Conservation (phyloP, 1,140 invertebrate genomes). For the Lithobius niger region DNA sequence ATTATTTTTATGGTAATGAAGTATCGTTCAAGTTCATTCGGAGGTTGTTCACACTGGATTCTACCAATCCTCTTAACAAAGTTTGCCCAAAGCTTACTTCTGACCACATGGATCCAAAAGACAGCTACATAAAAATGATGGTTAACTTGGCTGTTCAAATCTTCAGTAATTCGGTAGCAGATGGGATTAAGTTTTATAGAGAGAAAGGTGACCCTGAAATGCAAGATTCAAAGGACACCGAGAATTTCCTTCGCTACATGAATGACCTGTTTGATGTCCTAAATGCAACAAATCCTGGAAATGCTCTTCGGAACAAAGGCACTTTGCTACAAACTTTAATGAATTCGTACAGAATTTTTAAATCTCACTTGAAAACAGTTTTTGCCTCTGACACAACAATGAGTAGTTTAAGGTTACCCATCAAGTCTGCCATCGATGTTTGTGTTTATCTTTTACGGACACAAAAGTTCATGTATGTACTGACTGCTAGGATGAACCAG, state of each 20-base stretch:
- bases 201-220: not conserved
- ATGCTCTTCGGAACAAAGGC: not conserved
- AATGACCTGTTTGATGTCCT: conserved; percentile 2
- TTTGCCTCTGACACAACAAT: not conserved
- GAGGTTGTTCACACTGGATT: too few relatives aligned
- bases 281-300: not conserved
- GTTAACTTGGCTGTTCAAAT: too few relatives aligned
- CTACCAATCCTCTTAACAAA: not conserved
- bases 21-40: too few relatives aligned
- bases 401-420: not conserved
- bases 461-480: not conserved
- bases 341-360: not conserved
- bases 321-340: not conserved
- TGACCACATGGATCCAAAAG: not conserved
- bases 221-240: not conserved
- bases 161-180: too few relatives aligned
- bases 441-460: not conserved
- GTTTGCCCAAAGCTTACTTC: not conserved
- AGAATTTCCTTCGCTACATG: not conserved
- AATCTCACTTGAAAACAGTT: not conserved
- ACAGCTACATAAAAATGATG: not conserved
- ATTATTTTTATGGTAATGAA: too few relatives aligned
- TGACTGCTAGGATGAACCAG: conserved; percentile 1
- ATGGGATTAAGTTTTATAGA: conserved; percentile 1
- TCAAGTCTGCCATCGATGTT: not conserved